Conservation (phyloP, 2,888 invertebrate genomes). For the Nasonovia ribisnigri region DNA sequence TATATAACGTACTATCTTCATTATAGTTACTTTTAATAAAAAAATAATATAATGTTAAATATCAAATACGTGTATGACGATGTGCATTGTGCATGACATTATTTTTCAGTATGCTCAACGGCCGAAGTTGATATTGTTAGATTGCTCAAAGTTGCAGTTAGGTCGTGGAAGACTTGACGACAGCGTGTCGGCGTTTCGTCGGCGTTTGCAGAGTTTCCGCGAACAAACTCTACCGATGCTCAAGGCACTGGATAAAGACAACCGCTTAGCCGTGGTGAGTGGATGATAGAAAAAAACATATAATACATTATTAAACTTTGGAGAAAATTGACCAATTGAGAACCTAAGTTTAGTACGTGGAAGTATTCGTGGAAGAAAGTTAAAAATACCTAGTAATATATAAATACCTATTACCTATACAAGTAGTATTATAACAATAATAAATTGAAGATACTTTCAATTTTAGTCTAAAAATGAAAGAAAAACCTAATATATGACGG, state of each 20-base stretch:
- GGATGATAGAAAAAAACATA: background rate
- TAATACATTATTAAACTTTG: background rate
- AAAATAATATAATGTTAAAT: background rate
- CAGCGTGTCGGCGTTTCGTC: slow-evolving; percentile 86
- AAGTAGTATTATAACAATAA: background rate
- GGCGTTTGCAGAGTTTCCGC: slow-evolving; percentile 87
- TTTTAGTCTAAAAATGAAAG: background rate
- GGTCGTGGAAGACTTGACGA: slow-evolving; percentile 88
- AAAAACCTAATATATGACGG: background rate
- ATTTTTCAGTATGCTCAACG: slow-evolving; percentile 78
- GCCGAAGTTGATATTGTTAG: slow-evolving; percentile 86
- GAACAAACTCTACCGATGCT: slow-evolving; percentile 91
- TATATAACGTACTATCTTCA: too few relatives aligned
- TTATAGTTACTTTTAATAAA: background rate
- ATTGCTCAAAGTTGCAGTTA: slow-evolving; percentile 90
- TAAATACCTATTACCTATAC: too few relatives aligned
- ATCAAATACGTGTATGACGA: background rate
- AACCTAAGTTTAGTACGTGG: background rate
- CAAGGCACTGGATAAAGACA: slow-evolving; percentile 84
- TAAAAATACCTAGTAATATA: background rate
- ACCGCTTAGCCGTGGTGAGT: slow-evolving; percentile 87
- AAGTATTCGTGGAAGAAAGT: background rate
- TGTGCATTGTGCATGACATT: background rate
- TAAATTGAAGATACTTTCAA: background rate
- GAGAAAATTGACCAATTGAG: background rate